These are phyloP conservation scores for Ferdinandea cuprea DNA, from an alignment of 2,888 invertebrate species.

Conservation along the genomic window DNA sequence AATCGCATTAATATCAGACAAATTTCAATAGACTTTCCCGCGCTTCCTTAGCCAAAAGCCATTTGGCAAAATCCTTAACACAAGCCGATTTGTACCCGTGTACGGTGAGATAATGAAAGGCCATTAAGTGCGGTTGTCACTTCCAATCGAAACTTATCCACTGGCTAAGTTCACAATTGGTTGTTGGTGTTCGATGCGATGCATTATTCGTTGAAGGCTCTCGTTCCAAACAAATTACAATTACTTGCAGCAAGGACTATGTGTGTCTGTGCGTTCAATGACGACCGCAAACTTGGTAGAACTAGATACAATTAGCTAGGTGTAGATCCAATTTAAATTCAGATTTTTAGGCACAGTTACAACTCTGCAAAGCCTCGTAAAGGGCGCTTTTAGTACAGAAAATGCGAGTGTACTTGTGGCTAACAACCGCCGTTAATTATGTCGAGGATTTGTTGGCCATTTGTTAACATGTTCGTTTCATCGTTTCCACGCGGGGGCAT, in stretches of 20 bases:
- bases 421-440: constrained; percentile 42
- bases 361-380: background rate
- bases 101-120: constrained; percentile 65
- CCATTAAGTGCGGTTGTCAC: constrained; percentile 72
- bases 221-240: constrained; percentile 12
- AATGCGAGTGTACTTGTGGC: constrained; percentile 11
- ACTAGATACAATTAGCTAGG: constrained; percentile 40
- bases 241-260: constrained; percentile 40
- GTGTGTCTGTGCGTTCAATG: background rate
- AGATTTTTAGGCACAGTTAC: too few relatives aligned
- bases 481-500: too few relatives aligned
- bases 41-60: background rate
- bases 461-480: constrained; percentile 20
- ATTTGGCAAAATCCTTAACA: constrained; percentile 47
- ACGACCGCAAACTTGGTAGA: constrained; percentile 14
- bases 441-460: constrained; percentile 51
- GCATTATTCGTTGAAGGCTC: constrained; percentile 52
- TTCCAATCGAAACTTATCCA: constrained; percentile 66
- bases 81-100: constrained; percentile 49
- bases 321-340: constrained; percentile 37
- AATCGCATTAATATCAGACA: constrained; percentile 42
- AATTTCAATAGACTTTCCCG: constrained; percentile 6
- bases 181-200: constrained; percentile 28
- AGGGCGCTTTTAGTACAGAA: background rate
- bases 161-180: constrained; percentile 42